A percentile compares a stretch with the other conserved stretches of the same genome.
Evolutionary conservation across 1,140 invertebrate genomes (phyloP).

Genomic region (Microplitis mediator): DNA sequence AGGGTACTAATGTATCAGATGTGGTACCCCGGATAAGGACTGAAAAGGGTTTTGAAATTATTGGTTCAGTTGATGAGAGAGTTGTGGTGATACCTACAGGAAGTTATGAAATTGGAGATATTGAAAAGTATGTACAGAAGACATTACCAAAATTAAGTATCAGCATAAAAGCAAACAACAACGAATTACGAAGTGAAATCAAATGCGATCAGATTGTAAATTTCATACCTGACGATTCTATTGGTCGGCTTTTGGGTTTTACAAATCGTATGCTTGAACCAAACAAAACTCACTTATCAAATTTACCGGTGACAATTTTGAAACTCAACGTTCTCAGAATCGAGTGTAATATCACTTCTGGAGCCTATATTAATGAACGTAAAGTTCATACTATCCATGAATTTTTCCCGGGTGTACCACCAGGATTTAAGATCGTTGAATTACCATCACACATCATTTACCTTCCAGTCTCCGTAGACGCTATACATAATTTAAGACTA

Average conservation of each 20-base stretch:
- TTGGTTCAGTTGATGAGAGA: constrained; percentile 31
- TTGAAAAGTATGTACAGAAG: constrained; percentile 31
- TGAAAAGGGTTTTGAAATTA: too few relatives aligned
- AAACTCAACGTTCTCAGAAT: neutral
- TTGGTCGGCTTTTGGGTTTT: too few relatives aligned
- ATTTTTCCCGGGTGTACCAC: neutral
- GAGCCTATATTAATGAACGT: neutral
- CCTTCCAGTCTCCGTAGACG: too few relatives aligned
- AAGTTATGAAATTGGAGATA: constrained; percentile 49
- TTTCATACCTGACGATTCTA: too few relatives aligned
- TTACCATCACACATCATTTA: neutral
- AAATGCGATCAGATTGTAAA: too few relatives aligned
- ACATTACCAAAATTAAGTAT: neutral
- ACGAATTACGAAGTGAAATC: neutral
- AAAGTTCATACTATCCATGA: neutral
- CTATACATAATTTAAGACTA: neutral
- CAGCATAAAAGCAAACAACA: neutral
- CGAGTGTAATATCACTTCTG: neutral
- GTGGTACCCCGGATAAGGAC: too few relatives aligned
- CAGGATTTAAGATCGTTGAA: neutral
- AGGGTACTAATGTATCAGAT: neutral
- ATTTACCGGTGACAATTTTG: too few relatives aligned
- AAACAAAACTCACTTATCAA: too few relatives aligned
- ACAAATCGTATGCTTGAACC: too few relatives aligned
- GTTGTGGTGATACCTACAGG: constrained; percentile 42